Base-by-base conservation (phyloP, 2,888 invertebrate genomes). In the Julus scandinavius region DNA sequence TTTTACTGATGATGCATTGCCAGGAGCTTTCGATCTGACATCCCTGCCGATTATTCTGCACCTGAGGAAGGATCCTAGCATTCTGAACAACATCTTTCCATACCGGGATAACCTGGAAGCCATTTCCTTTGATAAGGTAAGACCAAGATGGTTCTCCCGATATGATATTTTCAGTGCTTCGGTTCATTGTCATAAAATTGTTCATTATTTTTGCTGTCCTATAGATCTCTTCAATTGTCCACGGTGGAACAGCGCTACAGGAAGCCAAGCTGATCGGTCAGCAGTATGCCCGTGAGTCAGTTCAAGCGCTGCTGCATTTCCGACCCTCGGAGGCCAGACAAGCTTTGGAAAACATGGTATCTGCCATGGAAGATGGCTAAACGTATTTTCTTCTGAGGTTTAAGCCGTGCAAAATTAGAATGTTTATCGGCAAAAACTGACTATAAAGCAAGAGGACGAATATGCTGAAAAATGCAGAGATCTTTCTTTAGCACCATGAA, bases 31-130 rank as follows among this genome's bases (percentile, higher is more conserved):
- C 92, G 95, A 95, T 89, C 92, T 97, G 90, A 95, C 96, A 1
- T 95, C 96, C 91, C 96, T 97, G 3, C 97, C 97, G 0, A 95
- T 97, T 3, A 93, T 97, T 91, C 96, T 96, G 90, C 96, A 97
- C 89, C 92, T 97, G 83, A 95, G 96, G 91, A 93, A 95, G 89
- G 95, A 96, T 91, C 95, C 38, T n/a, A 87, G n/a, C 49, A 38
- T 87, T 80, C 49, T 41, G n/a, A 58, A 83, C 15, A 13, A 45
- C 40, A 87, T 87, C 29, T 40, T 49, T 20, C n/a, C 80, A 41
- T 54, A 63, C 17, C 17, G 38, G 72, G 72, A 72, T 9, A 72
- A 72, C 29, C 20, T 72, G 29, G 72, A 72, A 72, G 29, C 20
- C 9, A 29, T 29, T 2, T 29, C 72, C 72, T 72, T 29, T 9